phyloP scores from a whole-genome alignment of 1,140 invertebrate genomes.

The Sycophila sp. region DNA sequence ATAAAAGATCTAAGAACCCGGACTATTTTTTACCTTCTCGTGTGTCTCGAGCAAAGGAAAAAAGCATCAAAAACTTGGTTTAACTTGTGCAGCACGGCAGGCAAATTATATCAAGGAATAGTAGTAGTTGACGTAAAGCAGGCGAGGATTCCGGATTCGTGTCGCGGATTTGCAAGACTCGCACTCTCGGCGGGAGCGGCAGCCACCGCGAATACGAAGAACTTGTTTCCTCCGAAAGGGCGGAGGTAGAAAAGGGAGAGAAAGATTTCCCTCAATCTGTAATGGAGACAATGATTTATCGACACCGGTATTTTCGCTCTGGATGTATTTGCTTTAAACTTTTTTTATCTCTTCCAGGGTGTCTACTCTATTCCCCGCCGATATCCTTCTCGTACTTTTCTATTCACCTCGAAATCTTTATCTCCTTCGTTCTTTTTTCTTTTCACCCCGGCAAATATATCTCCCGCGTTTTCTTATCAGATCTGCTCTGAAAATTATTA shows the following conservation, averaged over 20 bases:
- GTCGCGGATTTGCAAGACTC: constrained; percentile 1
- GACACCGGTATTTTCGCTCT: neutral
- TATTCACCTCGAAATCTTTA: neutral
- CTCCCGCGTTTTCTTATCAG: too few species aligned
- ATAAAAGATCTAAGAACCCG: too few species aligned
- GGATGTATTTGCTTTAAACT: constrained; percentile 4
- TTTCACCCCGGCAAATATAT: too few species aligned
- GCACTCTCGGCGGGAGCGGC: neutral
- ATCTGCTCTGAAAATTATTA: too few species aligned
- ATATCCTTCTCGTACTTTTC: neutral
- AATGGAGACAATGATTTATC: constrained; percentile 28
- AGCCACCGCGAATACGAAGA: neutral
- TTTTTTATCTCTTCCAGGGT: constrained; percentile 4
- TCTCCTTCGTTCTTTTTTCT: too few species aligned
- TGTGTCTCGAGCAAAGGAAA: too few species aligned
- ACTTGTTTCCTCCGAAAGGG: neutral
- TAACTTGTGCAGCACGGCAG: neutral
- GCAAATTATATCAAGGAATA: neutral
- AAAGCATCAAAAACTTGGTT: too few species aligned
- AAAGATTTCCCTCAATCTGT: constrained; percentile 14
- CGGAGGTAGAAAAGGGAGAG: neutral
- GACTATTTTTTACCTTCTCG: too few species aligned
- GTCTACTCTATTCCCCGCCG: neutral
- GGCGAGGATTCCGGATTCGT: constrained; percentile 1
- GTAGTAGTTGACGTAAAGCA: neutral